Base-by-base conservation (phyloP, 2,113 vertebrate genomes). In the Phrynosoma blainvillii region DNA sequence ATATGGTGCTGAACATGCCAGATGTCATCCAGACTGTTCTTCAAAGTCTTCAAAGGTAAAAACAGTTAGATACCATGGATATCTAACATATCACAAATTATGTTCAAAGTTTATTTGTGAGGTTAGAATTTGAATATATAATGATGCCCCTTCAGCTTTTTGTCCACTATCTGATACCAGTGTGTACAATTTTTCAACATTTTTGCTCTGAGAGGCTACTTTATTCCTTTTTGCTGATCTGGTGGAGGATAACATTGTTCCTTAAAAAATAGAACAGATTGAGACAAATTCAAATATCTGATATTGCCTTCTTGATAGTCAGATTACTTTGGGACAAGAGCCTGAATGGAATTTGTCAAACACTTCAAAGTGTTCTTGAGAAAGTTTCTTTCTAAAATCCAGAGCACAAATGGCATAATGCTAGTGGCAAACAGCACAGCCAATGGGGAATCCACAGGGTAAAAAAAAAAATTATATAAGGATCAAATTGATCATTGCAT, bases 391-490 rank as follows among this genome's bases (percentile, higher is more conserved):
- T 88, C 70, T 47, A 59, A 68, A 89, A 83, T 89, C 90, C n/a
- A 78, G 5, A 32, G n/a, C 13, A 25, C 36, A 75, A 80, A 68
- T 18, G 40, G 30, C 62, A 80, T 11, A 16, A 62, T 62, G 59
- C 59, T 62, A 62, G 14, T 62, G 59, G 68, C 25, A 71, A 71
- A 71, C 11, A 30, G 68, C 27, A 30, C 10, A 71, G 59, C 77
- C 32, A 81, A 0, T 62, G 12, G 81, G 23, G n/a, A 36, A 20
- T 21, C 84, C 78, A 87, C 32, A 9, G 84, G 12, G 27, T 70
- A 84, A 80, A 90, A 79, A 52, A 73, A 16, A 78, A n/a, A 8
- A 2, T 65, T 89, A 79, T 68, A 85, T 90, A 93, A 77, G 89
- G 90, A 36, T 3, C 40, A 87, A 86, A 0, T 65, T 40, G 92